These are phyloP conservation scores for Poeciliopsis occidentalis DNA, from an alignment of 2,113 vertebrate genomes.

Conservation along the genomic window DNA sequence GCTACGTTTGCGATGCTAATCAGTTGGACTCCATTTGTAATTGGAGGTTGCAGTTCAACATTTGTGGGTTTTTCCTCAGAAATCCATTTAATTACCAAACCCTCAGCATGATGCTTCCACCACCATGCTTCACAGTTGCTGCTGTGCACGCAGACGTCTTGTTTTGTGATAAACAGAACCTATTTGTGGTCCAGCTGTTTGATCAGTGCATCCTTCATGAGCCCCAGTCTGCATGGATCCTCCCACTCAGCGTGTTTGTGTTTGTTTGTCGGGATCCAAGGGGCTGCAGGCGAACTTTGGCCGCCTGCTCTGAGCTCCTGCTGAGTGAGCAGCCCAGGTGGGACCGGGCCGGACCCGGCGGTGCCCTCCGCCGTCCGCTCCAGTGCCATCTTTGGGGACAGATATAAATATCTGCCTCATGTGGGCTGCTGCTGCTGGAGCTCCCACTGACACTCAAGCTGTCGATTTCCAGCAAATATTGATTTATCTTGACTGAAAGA, in stretches of 20 bases:
- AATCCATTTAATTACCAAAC: neutral
- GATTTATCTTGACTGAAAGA: neutral
- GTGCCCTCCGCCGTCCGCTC: constrained; percentile 27
- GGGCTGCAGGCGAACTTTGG: constrained; percentile 9
- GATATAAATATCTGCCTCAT: constrained; percentile 74
- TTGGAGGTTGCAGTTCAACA: no score
- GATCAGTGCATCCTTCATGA: no score
- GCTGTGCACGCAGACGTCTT: neutral
- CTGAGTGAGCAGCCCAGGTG: constrained; percentile 75
- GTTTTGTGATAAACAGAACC: no score
- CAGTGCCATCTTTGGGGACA: constrained; percentile 75
- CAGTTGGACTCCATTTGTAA: no score
- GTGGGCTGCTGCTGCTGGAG: constrained; percentile 1
- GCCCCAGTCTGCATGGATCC: neutral
- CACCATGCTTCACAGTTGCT: neutral
- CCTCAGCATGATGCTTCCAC: neutral
- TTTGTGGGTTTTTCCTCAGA: no score
- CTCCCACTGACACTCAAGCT: neutral
- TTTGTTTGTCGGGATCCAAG: constrained; percentile 2
- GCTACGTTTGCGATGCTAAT: no score
- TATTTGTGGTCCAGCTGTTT: neutral
- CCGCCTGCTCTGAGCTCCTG: neutral
- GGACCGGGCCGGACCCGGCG: constrained; percentile 1
- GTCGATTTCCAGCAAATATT: neutral
- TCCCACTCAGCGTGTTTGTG: neutral